phyloP scores from a whole-genome alignment of 2,888 invertebrate species.

The Liposcelis brunnea region DNA sequence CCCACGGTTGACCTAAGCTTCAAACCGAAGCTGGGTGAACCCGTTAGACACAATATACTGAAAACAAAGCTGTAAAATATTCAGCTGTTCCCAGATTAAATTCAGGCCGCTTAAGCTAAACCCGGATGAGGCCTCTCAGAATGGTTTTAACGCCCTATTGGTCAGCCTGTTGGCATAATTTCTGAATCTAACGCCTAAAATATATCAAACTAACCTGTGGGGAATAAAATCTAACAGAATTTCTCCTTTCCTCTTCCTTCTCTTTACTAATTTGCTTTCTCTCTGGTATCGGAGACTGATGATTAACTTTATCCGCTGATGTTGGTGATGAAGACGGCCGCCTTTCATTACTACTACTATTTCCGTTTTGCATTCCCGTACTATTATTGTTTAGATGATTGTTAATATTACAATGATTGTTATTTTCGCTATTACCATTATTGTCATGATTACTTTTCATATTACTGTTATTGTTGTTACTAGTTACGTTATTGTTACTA shows the following conservation, averaged over 20 bases:
- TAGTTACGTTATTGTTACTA: too few species aligned
- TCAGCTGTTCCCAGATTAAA: too few species aligned
- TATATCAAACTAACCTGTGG: constrained; percentile 34
- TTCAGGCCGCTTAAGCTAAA: too few species aligned
- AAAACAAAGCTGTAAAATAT: too few species aligned
- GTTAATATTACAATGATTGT: not conserved
- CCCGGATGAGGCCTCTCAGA: too few species aligned
- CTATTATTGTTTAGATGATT: constrained; percentile 20
- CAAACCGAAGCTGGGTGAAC: too few species aligned
- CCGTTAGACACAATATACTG: too few species aligned
- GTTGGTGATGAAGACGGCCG: constrained; percentile 21
- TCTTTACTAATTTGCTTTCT: constrained; percentile 80
- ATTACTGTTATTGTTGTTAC: constrained; percentile 11
- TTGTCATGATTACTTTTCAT: constrained; percentile 11
- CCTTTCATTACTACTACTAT: constrained; percentile 14
- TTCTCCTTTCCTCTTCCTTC: constrained; percentile 72
- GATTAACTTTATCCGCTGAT: constrained; percentile 63
- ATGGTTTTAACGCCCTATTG: too few species aligned
- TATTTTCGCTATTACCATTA: constrained; percentile 9
- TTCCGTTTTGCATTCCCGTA: constrained; percentile 7
- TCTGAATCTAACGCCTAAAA: too few species aligned
- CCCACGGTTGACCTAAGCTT: too few species aligned
- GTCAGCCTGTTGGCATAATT: too few species aligned
- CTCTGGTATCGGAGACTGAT: constrained; percentile 90
- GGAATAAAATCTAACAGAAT: constrained; percentile 83